phyloP scores from a whole-genome alignment of 2,113 vertebrate genomes.

The Cebus imitator region DNA sequence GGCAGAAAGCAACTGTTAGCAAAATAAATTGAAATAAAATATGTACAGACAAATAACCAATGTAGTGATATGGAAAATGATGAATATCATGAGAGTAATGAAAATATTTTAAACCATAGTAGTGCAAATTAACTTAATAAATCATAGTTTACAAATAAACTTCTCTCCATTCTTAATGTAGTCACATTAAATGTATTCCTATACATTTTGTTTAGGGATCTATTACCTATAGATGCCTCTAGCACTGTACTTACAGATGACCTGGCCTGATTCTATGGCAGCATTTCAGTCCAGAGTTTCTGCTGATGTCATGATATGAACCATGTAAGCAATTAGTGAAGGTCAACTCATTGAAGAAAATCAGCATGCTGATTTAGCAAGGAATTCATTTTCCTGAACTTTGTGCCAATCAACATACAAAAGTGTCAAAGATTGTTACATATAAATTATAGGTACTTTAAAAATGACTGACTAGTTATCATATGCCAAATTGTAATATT shows the following conservation, averaged over 20 bases:
- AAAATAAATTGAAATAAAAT: neutral
- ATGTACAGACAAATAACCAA: neutral
- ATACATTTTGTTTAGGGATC: constrained; percentile 18
- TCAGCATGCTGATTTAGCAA: constrained; percentile 24
- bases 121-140: neutral
- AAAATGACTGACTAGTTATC: neutral
- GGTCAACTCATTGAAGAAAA: constrained; percentile 12
- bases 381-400: constrained; percentile 15
- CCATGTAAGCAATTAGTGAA: constrained; percentile 36
- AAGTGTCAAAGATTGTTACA: neutral
- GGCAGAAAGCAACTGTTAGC: neutral
- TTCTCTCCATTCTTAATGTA: neutral
- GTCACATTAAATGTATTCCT: neutral
- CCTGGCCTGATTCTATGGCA: constrained; percentile 14
- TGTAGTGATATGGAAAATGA: neutral
- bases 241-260: neutral
- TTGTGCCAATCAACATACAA: neutral
- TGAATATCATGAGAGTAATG: neutral
- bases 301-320: constrained; percentile 26
- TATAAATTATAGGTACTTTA: neutral
- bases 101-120: neutral
- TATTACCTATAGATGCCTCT: neutral
- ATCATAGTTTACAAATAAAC: neutral
- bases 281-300: constrained; percentile 54
- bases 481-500: neutral